These are phyloP conservation scores for Hermaeophaga mercurialis DNA, from an alignment of 2,888 invertebrate species.

Conservation along the genomic window DNA sequence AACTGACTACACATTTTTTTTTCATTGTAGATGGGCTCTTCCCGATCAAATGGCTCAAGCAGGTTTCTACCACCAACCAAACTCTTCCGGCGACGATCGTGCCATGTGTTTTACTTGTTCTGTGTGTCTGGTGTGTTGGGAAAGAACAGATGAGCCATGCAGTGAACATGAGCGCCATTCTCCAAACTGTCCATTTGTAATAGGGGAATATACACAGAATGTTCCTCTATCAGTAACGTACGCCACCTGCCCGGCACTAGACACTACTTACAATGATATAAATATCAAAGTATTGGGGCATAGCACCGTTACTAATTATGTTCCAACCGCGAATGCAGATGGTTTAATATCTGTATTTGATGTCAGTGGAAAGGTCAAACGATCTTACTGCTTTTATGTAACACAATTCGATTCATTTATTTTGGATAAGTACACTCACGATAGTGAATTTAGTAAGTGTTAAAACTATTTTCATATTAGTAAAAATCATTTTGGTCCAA, in stretches of 20 bases:
- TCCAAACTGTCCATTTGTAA: slow-evolving; percentile 90
- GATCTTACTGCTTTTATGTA: slow-evolving; percentile 65
- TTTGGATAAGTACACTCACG: slow-evolving; percentile 55
- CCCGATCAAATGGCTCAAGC: slow-evolving; percentile 97
- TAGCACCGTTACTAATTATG: slow-evolving; percentile 56
- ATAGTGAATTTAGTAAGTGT: slow-evolving; percentile 52
- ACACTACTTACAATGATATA: slow-evolving; percentile 52
- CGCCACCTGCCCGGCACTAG: slow-evolving; percentile 77
- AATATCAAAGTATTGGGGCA: slow-evolving; percentile 46
- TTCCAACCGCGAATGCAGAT: slow-evolving; percentile 63
- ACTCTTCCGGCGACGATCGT: slow-evolving; percentile 86
- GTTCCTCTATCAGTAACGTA: slow-evolving; percentile 87
- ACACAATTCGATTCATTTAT: slow-evolving; percentile 57
- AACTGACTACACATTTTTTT: too few relatives aligned
- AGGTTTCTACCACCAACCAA: slow-evolving; percentile 94
- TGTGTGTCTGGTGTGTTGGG: slow-evolving; percentile 95
- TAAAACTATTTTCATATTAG: too few relatives aligned
- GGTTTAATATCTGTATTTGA: slow-evolving; percentile 83
- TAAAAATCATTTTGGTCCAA: too few relatives aligned
- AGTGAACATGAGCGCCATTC: slow-evolving; percentile 96
- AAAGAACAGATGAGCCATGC: slow-evolving; percentile 96
- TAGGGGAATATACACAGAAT: slow-evolving; percentile 94
- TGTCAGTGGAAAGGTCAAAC: slow-evolving; percentile 77
- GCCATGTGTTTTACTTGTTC: slow-evolving; percentile 97
- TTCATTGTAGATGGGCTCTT: slow-evolving; percentile 79